Evolutionary conservation across 2,797 vertebrate genomes (phyloP).

Genomic region (Kryptopterus vitreolus): DNA sequence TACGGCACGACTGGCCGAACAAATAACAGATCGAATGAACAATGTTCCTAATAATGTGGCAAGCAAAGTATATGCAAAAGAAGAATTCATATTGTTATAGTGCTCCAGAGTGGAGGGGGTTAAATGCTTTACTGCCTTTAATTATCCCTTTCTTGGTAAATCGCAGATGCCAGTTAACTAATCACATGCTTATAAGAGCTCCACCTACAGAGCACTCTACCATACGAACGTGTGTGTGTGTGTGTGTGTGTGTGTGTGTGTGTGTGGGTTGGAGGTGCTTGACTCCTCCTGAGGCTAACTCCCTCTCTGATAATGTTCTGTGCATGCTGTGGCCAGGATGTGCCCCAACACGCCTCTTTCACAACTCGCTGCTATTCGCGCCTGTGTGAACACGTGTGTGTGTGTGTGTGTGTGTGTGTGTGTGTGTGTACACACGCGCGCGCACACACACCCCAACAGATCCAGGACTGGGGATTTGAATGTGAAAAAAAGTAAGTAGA

Average conservation of each 20-base stretch:
- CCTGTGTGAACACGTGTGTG: slow-evolving; percentile 13
- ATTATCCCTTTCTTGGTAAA: slow-evolving; percentile 20
- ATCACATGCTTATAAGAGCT: slow-evolving; percentile 37
- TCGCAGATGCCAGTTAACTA: slow-evolving; percentile 27
- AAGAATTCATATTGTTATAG: not conserved
- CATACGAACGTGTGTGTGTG: not conserved
- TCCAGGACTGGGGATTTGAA: slow-evolving; percentile 51
- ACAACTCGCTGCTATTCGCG: slow-evolving; percentile 47
- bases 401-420: no score
- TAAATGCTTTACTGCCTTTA: not conserved
- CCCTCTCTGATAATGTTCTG: slow-evolving; percentile 50
- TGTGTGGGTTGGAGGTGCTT: slow-evolving; percentile 39
- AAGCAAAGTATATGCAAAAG: not conserved
- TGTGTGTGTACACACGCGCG: slow-evolving; percentile 13
- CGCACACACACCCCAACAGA: slow-evolving; percentile 42
- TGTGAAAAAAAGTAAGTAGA: slow-evolving; percentile 31
- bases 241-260: slow-evolving; percentile 24
- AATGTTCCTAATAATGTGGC: not conserved
- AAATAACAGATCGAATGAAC: not conserved
- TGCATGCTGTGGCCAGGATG: slow-evolving; percentile 49
- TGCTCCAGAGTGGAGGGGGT: not conserved
- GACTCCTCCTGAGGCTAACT: slow-evolving; percentile 44
- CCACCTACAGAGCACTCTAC: slow-evolving; percentile 28
- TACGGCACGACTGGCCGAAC: not conserved
- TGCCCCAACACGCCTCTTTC: slow-evolving; percentile 57